Conservation (phyloP, 2,797 vertebrate species). For the Lutjanus argentimaculatus region DNA sequence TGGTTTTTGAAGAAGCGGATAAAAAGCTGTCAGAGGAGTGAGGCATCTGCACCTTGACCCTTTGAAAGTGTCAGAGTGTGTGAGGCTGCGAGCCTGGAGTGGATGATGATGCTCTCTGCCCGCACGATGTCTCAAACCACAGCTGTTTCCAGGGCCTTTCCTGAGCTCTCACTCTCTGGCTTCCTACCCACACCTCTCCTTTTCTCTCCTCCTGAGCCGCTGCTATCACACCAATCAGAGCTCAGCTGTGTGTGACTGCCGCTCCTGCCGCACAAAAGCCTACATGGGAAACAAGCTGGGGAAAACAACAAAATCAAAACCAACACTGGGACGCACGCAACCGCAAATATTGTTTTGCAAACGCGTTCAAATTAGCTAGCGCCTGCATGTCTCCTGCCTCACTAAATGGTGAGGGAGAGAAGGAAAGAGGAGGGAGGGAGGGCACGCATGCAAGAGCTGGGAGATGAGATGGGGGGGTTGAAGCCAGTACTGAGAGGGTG, state of each 20-base stretch:
- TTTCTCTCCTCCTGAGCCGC: slow-evolving; percentile 45
- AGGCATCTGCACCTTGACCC: slow-evolving; percentile 49
- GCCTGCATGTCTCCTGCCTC: slow-evolving; percentile 86
- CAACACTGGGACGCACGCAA: slow-evolving; percentile 71
- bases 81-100: slow-evolving; percentile 17
- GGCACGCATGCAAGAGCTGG: slow-evolving; percentile 44
- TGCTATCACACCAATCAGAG: slow-evolving; percentile 70
- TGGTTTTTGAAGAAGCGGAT: slow-evolving; percentile 30
- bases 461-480: slow-evolving; percentile 55
- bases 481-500: slow-evolving; percentile 28
- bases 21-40: slow-evolving; percentile 36
- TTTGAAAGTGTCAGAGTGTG: slow-evolving; percentile 40
- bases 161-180: slow-evolving; percentile 1
- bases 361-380: slow-evolving; percentile 83
- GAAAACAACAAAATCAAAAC: slow-evolving; percentile 79
- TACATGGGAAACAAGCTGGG: slow-evolving; percentile 67
- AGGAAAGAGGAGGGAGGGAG: slow-evolving; percentile 39
- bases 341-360: slow-evolving; percentile 84
- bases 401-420: slow-evolving; percentile 67
- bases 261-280: slow-evolving; percentile 67
- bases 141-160: slow-evolving; percentile 50
- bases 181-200: slow-evolving; percentile 36
- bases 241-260: slow-evolving; percentile 67
- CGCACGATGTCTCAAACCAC: slow-evolving; percentile 4
- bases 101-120: slow-evolving; percentile 30